Evolutionary conservation across 2,113 vertebrate species (phyloP), one percentile per base, ranked within the genome.

Genomic region (Astatotilapia flaviijosephi): DNA sequence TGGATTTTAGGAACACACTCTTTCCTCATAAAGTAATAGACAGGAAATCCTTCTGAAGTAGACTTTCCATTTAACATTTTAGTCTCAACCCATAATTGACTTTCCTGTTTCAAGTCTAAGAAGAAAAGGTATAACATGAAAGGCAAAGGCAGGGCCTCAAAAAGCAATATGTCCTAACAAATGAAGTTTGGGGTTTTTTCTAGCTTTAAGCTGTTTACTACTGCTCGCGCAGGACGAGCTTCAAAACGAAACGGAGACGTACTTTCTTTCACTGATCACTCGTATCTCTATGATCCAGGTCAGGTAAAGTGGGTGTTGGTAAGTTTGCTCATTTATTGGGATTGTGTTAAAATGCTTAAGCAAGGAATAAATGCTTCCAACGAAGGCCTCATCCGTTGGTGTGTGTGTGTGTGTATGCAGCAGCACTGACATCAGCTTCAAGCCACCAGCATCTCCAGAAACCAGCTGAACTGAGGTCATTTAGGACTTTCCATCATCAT

Each of bases 401-500:
- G 28, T 33, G 28, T 31, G 56, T 33, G 31, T 33, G 33, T 33
- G 56, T 60, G 2, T 2, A 3, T 14, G 6, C 8, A 68, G 31
- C 45, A 79, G 15, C 51, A 68, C 81, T 80, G 68, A 79, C 28
- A 88, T 89, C 33, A 60, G 70, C 55, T 89, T 89, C 62, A 85
- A 88, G 85, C 86, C 9, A 77, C 42, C 75, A 87, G 88, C 88
- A 89, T 90, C 47, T 83, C 62, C 49, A 70, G 65, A 89, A 65
- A 88, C 4, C 88, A 87, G 88, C 70, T 79, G 75, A 70, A 93
- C 82, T 92, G 35, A 82, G 85, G 90, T 88, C 73, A 87, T 79
- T 62, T 33, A 40, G 79, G 68, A 58, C 70, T 49, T 86, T 83
- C 28, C 51, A 88, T 91, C 83, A 88, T 84, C 47, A 83, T 91